These are phyloP conservation scores for Rhea pennata DNA, from an alignment of 2,113 vertebrate genomes.

Conservation along the genomic window DNA sequence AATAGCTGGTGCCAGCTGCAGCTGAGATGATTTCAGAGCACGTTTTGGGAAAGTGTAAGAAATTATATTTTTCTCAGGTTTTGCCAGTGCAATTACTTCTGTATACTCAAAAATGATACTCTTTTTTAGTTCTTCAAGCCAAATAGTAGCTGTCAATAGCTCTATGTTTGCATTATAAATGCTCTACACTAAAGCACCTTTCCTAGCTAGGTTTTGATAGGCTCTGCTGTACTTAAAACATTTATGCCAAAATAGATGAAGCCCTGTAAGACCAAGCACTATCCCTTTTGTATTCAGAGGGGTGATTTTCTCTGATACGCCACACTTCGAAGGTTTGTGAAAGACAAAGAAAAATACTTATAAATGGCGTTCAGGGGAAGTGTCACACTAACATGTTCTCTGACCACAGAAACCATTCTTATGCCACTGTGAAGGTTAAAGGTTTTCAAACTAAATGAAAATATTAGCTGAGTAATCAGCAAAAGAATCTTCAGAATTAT, in stretches of 20 bases:
- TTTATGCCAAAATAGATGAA: too few relatives aligned
- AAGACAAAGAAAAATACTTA: not conserved
- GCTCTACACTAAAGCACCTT: not conserved
- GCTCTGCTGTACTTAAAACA: not conserved
- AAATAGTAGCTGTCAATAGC: not conserved
- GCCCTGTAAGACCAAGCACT: not conserved
- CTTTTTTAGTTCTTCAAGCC: not conserved
- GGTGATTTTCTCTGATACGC: not conserved
- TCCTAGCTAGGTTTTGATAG: not conserved
- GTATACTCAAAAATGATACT: not conserved
- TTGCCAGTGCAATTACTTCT: not conserved
- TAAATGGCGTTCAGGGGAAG: not conserved
- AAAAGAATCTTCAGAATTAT: not conserved
- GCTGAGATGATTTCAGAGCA: not conserved
- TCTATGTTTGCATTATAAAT: not conserved
- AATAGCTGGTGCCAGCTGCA: not conserved
- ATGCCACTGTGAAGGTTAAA: not conserved
- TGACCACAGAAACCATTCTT: constrained; percentile 11
- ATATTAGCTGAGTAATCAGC: not conserved
- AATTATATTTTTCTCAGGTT: not conserved
- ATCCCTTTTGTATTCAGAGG: not conserved
- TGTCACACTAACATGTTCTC: not conserved
- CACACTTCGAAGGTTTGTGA: not conserved
- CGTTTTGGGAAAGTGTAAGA: not conserved
- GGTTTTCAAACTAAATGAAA: not conserved